A percentile compares a stretch with the other conserved stretches of the same genome.
Conservation (phyloP, 2,113 vertebrate genomes). For the Casuarius casuarius region DNA sequence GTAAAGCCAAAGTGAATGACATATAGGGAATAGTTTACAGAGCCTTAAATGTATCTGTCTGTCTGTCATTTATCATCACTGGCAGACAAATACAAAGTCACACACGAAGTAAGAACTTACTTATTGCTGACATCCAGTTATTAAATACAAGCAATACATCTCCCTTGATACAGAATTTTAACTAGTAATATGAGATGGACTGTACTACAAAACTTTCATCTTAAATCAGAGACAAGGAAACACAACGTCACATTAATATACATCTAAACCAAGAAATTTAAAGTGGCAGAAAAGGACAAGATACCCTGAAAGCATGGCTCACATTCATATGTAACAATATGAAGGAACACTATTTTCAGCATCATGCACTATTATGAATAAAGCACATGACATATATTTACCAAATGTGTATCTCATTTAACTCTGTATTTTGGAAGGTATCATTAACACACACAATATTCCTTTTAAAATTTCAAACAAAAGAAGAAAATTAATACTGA, state of each 20-base stretch:
- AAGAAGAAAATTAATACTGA: not conserved
- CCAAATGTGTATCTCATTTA: not conserved
- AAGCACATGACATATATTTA: not conserved
- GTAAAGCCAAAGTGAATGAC: not conserved
- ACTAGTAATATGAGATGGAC: not conserved
- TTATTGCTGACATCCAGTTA: not conserved
- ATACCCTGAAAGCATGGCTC: accelerated
- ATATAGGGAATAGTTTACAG: not conserved
- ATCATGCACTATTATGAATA: not conserved
- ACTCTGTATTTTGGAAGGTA: not conserved
- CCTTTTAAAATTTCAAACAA: not conserved
- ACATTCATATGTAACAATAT: accelerated
- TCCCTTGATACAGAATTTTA: not conserved
- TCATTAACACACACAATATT: not conserved
- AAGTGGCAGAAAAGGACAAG: not conserved
- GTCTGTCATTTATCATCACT: not conserved
- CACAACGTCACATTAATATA: not conserved
- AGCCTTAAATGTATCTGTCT: not conserved
- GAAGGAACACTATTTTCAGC: not conserved
- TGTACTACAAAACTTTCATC: not conserved
- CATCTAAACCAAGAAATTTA: not conserved
- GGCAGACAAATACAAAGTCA: not conserved
- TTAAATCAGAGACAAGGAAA: not conserved
- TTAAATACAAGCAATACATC: not conserved
- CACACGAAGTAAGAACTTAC: not conserved